Base-by-base conservation (phyloP, 2,113 vertebrate species). In the Ivindomyrus marchei region DNA sequence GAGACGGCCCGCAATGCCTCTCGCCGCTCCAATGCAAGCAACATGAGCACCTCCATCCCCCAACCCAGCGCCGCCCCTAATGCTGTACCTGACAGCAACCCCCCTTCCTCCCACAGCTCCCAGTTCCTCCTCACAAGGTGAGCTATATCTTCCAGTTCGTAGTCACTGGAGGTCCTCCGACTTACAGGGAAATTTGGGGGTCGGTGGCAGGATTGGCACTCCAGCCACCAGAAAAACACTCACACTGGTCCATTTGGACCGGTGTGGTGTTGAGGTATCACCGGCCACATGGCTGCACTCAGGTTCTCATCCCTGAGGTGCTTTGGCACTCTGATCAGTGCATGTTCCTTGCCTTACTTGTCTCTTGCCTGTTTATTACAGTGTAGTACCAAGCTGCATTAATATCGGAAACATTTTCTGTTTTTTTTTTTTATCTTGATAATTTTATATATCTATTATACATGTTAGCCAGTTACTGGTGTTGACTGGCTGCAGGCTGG, bases 71-170 rank as follows among this genome's bases (percentile, higher is more conserved):
- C 97, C 17, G 93, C 97, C 0, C 93, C 96, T 95, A 98, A 97
- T 95, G 95, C 95, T 86, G 96, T 93, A 91, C 96, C 96, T 10
- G 98, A 99, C 90, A 97, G 94, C 96, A 98, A 97, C 93, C 97
- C 97, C 90, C 96, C 97, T 13, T 93, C 97, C 93, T 94, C 96
- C 93, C 98, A 99, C 94, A 98, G 96, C 93, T 98, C 98, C 94
- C 98, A 99, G 94, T 99, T 99, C 93, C 97, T 99, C 93, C 97
- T 99, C 95, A 96, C 98, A 94, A 97, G 98, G 98, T 99, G 96
- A 92, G 93, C 92, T 15, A 3, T 4, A 83, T 24, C 7, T 47
- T 24, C 7, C 62, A 15, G 21, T 42, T 10, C 2, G 39, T 84
- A n/a, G 50, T 56, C 45, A 24, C 56, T 24, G 9, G 10, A 13